phyloP scores from a whole-genome alignment of 2,888 invertebrate species.

The Saturnia pavonia region DNA sequence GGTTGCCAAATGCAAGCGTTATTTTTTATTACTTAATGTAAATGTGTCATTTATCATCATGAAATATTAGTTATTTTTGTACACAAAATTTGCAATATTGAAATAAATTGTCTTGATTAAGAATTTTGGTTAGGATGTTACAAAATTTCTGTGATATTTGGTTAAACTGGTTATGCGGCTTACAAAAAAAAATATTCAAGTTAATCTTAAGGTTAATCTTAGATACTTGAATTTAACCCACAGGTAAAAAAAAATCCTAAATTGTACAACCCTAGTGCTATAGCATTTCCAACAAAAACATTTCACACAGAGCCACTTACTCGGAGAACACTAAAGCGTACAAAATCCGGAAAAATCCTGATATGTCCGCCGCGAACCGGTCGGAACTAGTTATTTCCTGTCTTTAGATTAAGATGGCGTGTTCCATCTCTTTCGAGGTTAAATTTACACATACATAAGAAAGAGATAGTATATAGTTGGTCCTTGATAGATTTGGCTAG shows the following conservation, averaged over 20 bases:
- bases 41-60: too few species aligned
- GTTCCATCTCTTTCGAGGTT: constrained; percentile 9
- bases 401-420: constrained; percentile 37
- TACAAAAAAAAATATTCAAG: background rate
- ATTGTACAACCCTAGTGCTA: constrained; percentile 31
- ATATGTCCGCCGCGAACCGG: constrained; percentile 52
- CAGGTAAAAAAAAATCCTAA: background rate
- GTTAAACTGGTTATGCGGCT: background rate
- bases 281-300: constrained; percentile 35
- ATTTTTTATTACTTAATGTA: background rate
- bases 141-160: background rate
- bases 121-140: too few species aligned
- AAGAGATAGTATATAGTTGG: constrained; percentile 26
- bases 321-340: constrained; percentile 46
- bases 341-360: constrained; percentile 63
- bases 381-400: constrained; percentile 66
- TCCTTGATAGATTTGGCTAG: constrained; percentile 58
- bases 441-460: background rate
- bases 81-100: too few species aligned
- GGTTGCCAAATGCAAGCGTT: background rate
- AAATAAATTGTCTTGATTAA: too few species aligned
- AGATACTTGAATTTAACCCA: background rate
- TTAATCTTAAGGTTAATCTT: background rate
- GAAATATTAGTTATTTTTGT: too few species aligned
- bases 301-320: constrained; percentile 42